Evolutionary conservation across 2,797 vertebrate genomes (phyloP).

Genomic region (Lepilemur septentrionalis): DNA sequence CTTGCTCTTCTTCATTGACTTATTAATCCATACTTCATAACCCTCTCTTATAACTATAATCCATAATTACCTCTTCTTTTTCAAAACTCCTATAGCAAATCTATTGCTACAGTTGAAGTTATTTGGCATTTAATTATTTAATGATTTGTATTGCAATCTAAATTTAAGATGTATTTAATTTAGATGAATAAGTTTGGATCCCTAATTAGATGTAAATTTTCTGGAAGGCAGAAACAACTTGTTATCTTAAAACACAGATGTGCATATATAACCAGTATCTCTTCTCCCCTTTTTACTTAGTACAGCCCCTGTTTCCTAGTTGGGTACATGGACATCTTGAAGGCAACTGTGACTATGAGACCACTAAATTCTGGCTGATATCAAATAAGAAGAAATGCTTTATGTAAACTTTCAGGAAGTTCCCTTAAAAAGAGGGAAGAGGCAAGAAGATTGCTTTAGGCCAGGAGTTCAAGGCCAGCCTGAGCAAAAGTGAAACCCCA

Average conservation of each 20-base stretch:
- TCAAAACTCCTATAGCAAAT: neutral
- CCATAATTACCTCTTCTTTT: conserved; percentile 4
- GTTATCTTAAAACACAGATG: neutral
- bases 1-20: neutral
- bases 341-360: neutral
- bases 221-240: neutral
- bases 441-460: neutral
- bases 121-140: conserved; percentile 1
- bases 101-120: neutral
- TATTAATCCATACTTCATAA: conserved; percentile 6
- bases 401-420: neutral
- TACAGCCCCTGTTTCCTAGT: neutral
- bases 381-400: neutral
- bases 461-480: too few species aligned
- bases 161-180: neutral
- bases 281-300: neutral
- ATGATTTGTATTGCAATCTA: neutral
- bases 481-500: neutral
- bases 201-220: neutral
- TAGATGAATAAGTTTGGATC: neutral
- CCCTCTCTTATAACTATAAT: neutral
- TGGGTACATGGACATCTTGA: neutral
- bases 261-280: neutral
- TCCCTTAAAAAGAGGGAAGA: neutral
- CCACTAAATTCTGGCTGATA: neutral